phyloP scores from a whole-genome alignment of 2,797 vertebrate genomes.

The Craterocephalus amniculus region DNA sequence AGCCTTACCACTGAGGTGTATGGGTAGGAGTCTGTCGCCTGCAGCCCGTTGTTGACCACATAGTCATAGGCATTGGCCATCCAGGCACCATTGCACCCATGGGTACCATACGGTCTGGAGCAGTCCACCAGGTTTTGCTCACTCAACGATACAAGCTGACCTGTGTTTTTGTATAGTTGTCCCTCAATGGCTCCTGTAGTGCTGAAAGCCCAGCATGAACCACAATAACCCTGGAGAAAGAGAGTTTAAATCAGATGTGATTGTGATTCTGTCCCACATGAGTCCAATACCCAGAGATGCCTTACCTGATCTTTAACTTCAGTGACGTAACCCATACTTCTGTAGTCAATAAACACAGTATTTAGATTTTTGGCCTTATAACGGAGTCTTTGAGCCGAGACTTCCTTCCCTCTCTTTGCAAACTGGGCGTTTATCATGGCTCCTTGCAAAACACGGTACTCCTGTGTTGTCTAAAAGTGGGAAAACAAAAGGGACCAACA shows the following conservation, averaged over 20 bases:
- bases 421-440: constrained; percentile 67
- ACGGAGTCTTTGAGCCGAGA: constrained; percentile 68
- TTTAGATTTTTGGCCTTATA: constrained; percentile 58
- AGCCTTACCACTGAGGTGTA: constrained; percentile 88
- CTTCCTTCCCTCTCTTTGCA: constrained; percentile 63
- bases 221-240: constrained; percentile 80
- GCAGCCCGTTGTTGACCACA: constrained; percentile 85
- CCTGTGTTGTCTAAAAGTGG: constrained; percentile 67
- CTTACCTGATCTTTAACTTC: constrained; percentile 85
- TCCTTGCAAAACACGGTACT: constrained; percentile 78
- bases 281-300: background rate
- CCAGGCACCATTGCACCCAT: constrained; percentile 84
- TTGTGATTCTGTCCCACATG: background rate
- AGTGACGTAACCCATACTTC: constrained; percentile 80
- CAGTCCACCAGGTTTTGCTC: constrained; percentile 87
- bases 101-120: constrained; percentile 81
- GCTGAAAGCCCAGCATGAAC: constrained; percentile 88
- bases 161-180: constrained; percentile 82
- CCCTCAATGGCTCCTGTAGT: constrained; percentile 85
- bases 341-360: constrained; percentile 74
- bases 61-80: constrained; percentile 86
- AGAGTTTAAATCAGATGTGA: constrained; percentile 11
- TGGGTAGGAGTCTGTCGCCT: constrained; percentile 88
- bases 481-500: background rate
- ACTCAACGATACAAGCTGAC: constrained; percentile 81